Base-by-base conservation (phyloP, 2,888 invertebrate genomes). In the Ganaspis brasiliensis region DNA sequence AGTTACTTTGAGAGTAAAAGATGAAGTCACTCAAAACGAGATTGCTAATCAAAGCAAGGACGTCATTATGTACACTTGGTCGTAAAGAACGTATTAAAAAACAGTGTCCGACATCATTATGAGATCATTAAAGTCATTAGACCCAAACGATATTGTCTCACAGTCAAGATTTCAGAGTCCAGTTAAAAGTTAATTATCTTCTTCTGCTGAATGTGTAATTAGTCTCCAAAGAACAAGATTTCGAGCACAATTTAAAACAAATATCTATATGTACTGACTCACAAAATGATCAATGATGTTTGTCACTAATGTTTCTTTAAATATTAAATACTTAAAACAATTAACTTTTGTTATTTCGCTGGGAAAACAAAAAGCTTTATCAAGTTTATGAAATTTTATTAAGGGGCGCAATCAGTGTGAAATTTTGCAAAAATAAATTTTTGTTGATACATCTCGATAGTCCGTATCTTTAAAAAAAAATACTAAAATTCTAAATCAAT, bases 141-240 rank as follows among this genome's bases (percentile, higher is more conserved):
- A 45, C 45, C 67, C 45, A 45, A 45, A 67, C 63, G n/a, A 67
- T 67, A 67, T 67, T 67, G 40, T 67, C 63, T 67, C 63, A 63
- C 31, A 63, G 21, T 8, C 40, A 67, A 40, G 63, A 67, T 45
- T 67, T 67, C 63, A 67, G 45, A 67, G 63, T 24, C 21, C 21
- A 40, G 63, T 24, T 67, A 24, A 67, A 45, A 67, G 40, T 24
- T 67, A 67, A 67, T 45, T 45, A 67, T 40, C 21, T 5, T 45
- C 63, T 67, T 37, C 5, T 45, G 24, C 24, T 24, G 24, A 40
- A 67, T 24, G 14, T 40, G 19, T 67, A 67, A 67, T 67, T 40
- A 67, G 40, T 8, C 14, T 24, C 63, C 2, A 6, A n/a, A 45
- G 24, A 67, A 67, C 45, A 45, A 24, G n/a, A n/a, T 24, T 45